A percentile compares a stretch with the other conserved stretches of the same genome.
Evolutionary conservation across 1,140 invertebrate genomes (phyloP).

Genomic region (Atta colombica): DNA sequence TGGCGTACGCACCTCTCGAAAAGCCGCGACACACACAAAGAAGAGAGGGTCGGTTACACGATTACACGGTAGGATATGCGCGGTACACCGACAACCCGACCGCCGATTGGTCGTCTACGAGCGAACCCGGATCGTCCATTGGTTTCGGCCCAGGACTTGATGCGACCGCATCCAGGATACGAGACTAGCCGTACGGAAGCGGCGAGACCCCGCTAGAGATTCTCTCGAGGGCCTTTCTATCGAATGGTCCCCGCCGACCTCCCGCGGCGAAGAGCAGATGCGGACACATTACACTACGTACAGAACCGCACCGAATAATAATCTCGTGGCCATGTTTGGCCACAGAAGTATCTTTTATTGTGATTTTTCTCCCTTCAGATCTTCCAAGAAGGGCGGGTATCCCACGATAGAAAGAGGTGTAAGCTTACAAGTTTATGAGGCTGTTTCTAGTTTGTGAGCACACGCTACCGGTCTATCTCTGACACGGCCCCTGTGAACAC

Average conservation of each 20-base stretch:
- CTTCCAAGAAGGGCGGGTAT: constrained; percentile 13
- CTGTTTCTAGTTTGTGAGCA: constrained; percentile 35
- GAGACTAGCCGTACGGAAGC: constrained; percentile 73
- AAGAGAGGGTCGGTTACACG: constrained; percentile 81
- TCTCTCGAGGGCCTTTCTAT: constrained; percentile 71
- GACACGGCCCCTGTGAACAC: constrained; percentile 8
- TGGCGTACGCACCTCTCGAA: constrained; percentile 66
- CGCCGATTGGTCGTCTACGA: constrained; percentile 59
- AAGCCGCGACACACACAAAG: constrained; percentile 67
- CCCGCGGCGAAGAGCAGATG: constrained; percentile 84
- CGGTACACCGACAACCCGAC: constrained; percentile 37
- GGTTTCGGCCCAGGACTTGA: constrained; percentile 42
- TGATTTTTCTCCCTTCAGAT: constrained; percentile 59
- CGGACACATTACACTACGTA: constrained; percentile 77
- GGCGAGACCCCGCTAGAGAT: constrained; percentile 67
- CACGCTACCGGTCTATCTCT: constrained; percentile 20
- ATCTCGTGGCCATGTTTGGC: constrained; percentile 83
- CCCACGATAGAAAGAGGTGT: constrained; percentile 77
- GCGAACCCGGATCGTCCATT: constrained; percentile 53
- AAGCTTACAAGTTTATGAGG: constrained; percentile 75
- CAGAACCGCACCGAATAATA: constrained; percentile 68
- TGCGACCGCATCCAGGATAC: constrained; percentile 52
- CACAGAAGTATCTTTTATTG: constrained; percentile 85
- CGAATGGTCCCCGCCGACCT: constrained; percentile 77
- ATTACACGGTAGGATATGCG: constrained; percentile 72